These are phyloP conservation scores for Gallinago stenura DNA, from an alignment of 2,797 vertebrate species.

Conservation along the genomic window DNA sequence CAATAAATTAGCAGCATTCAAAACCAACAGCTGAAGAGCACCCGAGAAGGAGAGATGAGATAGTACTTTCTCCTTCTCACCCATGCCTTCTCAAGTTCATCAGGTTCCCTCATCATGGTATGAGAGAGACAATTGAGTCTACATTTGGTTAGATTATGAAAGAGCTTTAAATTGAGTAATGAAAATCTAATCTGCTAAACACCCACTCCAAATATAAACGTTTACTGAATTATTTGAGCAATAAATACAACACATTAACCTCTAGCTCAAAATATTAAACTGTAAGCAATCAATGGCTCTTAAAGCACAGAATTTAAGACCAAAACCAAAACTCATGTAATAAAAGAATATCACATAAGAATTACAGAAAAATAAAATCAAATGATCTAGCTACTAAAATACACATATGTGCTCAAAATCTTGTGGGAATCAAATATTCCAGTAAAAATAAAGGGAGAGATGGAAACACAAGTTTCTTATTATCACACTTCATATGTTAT, in stretches of 20 bases:
- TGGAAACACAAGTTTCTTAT: constrained; percentile 88
- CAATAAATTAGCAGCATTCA: not conserved
- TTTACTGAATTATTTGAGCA: constrained; percentile 39
- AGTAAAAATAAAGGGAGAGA: constrained; percentile 83
- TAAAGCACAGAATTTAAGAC: constrained; percentile 56
- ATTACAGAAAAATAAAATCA: constrained; percentile 72
- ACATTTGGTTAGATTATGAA: not conserved
- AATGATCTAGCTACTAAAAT: constrained; percentile 79
- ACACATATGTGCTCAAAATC: constrained; percentile 75
- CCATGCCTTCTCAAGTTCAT: not conserved
- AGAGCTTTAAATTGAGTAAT: not conserved
- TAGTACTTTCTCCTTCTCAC: not conserved
- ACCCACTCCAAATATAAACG: not conserved
- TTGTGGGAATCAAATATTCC: constrained; percentile 80
- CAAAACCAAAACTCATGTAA: constrained; percentile 41
- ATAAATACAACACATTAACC: constrained; percentile 30
- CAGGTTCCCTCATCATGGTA: not conserved
- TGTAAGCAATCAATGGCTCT: constrained; percentile 37
- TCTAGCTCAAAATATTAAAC: constrained; percentile 30
- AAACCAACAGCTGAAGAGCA: not conserved
- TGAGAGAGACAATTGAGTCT: not conserved
- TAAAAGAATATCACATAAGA: constrained; percentile 68
- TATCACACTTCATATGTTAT: constrained; percentile 89
- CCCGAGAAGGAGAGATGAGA: not conserved
- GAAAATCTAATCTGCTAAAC: constrained; percentile 2